Evolutionary conservation across 2,888 invertebrate genomes (phyloP), one percentile per base, ranked within the genome.

Genomic region (Sphaerophoria taeniata): DNA sequence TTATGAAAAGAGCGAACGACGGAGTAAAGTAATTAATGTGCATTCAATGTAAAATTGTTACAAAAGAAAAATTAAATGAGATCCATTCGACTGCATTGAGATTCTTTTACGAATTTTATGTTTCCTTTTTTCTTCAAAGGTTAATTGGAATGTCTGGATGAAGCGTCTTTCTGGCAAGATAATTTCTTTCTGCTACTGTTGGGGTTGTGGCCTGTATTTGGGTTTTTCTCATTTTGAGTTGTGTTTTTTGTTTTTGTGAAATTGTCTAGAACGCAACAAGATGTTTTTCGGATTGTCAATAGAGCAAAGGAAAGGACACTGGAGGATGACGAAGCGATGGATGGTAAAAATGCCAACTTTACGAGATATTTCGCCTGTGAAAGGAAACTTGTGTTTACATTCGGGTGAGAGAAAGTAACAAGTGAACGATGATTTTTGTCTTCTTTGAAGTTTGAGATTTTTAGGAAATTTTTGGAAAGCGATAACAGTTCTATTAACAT

Each of bases 31-130:
- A 65, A 65, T 65, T 49, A 49, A 49, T 65, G 63, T 63, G 63
- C 63, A 63, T 63, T 63, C 63, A 63, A 47, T 63, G 11, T 63
- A 33, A 63, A 63, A 63, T 58, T 63, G 47, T 47, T 63, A 33
- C n/a, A 63, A 47, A 63, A 47, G 47, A 63, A 47, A 63, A 63
- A 63, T 34, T 24, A 63, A 63, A 47, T 49, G 47, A 63, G 14
- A 47, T 47, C 33, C 63, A 34, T 65, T 65, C 49, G 60, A 60
- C 60, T 47, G 63, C 63, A 63, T 63, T 47, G 63, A 63, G 63
- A 45, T 24, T 45, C 39, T 39, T 39, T 39, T 2, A 39, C 39
- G 39, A 7, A 2, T n/a, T 24, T 24, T 1, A 2, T 1, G 1
- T 24, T 24, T 24, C 24, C 24, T 24, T 24, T 24, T n/a, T n/a